Evolutionary conservation across 2,797 vertebrate species (phyloP).

Genomic region (Sebastes paucispinis): DNA sequence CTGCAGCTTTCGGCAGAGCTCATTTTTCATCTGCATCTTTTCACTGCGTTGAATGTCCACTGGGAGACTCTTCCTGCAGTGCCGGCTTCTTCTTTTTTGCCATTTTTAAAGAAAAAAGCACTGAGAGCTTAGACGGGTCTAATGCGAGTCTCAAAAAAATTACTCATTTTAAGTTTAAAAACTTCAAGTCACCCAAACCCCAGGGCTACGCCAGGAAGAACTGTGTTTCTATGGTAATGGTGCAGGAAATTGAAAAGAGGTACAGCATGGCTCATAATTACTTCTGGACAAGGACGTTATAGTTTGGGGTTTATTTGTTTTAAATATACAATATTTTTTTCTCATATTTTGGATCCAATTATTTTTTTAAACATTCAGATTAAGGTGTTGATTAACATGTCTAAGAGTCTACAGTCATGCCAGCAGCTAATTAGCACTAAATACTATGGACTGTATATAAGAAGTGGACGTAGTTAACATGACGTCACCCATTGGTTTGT

Average conservation of each 20-base stretch:
- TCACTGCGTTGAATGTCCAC: conserved; percentile 20
- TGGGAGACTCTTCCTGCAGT: conserved; percentile 23
- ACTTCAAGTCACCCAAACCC: neutral
- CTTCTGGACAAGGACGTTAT: neutral
- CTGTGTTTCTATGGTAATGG: conserved; percentile 26
- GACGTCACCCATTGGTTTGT: no score
- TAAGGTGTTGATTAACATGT: neutral
- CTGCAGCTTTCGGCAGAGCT: conserved; percentile 32
- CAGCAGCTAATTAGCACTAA: neutral
- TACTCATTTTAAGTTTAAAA: neutral
- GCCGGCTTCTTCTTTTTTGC: neutral
- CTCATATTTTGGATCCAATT: neutral
- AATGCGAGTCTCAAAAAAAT: conserved; percentile 1
- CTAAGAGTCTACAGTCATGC: neutral
- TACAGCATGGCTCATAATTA: neutral
- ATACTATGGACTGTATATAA: no score
- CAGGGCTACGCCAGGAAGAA: neutral
- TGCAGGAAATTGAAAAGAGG: neutral
- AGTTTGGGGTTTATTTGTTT: neutral
- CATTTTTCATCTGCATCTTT: conserved; percentile 47
- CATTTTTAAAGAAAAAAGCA: neutral
- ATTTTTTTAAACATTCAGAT: neutral
- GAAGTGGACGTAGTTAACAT: no score
- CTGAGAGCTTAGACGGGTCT: neutral
- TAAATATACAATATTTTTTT: neutral